Evolutionary conservation across 2,888 invertebrate genomes (phyloP), one percentile per base, ranked within the genome.

Genomic region (Anthrax anthrax): DNA sequence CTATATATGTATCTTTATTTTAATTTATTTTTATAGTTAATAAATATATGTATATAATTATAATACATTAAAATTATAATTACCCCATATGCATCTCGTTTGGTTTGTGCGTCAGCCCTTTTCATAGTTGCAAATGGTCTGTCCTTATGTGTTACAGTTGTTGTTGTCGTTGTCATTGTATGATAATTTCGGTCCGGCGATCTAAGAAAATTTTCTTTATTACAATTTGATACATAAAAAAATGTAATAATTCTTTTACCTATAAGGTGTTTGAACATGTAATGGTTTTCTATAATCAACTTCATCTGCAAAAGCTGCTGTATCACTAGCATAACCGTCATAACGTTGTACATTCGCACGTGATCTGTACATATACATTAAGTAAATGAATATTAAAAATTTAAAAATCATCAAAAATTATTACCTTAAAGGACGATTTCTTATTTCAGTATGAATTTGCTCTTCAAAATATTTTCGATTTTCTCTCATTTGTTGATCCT

Each of bases 401-500:
- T n/a, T n/a, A n/a, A n/a, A n/a, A n/a, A n/a, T n/a, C n/a, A n/a
- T n/a, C n/a, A n/a, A n/a, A n/a, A 37, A 37, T 8, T 71, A 71
- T 52, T 72, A 68, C 52, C 73, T 69, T 54, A 70, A 67, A 47
- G 72, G 69, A 56, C 71, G 63, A 57, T 70, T 72, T 70, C 71
- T 70, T 47, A 57, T 59, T 47, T 58, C 56, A 13, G 52, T 56
- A n/a, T 58, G 56, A 42, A 80, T 69, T 32, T 75, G 69, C 51
- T 74, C 74, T 67, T 85, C 85, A 61, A 80, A 77, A 52, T 80
- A 55, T 55, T 77, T 75, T 54, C 78, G 75, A 64, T 84, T 82
- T 59, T 81, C 81, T 51, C 81, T 72, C 64, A 81, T 75, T 60
- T 82, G 74, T 50, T 81, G 78, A 62, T 85, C 85, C 57, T 79